Conservation (phyloP, 2,797 vertebrate species). For the Meda fulgida region DNA sequence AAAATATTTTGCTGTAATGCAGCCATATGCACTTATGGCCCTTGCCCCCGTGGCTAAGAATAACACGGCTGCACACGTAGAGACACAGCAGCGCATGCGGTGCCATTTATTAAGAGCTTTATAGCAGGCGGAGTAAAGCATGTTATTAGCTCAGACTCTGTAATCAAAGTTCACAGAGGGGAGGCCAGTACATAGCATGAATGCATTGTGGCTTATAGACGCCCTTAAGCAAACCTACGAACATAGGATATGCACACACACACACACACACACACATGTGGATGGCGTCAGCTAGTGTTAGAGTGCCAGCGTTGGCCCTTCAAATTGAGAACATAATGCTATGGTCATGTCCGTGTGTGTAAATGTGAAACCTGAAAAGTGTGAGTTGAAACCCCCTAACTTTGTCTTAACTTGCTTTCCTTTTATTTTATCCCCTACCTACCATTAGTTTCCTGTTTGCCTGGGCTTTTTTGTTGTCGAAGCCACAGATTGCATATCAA, state of each 20-base stretch:
- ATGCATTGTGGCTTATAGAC: constrained; percentile 43
- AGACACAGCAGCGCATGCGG: constrained; percentile 42
- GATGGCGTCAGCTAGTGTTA: constrained; percentile 38
- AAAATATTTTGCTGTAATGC: constrained; percentile 45
- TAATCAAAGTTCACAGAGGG: constrained; percentile 60
- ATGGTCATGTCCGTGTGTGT: constrained; percentile 22
- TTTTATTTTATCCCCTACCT: constrained; percentile 17
- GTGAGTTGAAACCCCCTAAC: constrained; percentile 22
- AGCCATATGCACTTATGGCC: constrained; percentile 35
- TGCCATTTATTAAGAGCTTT: constrained; percentile 53
- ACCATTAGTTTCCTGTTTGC: constrained; percentile 11
- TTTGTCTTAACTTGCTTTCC: constrained; percentile 22
- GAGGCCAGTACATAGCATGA: constrained; percentile 32
- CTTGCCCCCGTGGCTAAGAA: constrained; percentile 44
- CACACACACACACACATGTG: constrained; percentile 12
- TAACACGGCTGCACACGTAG: constrained; percentile 35
- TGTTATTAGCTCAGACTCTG: constrained; percentile 47
- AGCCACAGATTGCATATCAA: constrained; percentile 28
- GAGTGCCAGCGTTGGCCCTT: constrained; percentile 31
- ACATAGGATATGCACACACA: not conserved
- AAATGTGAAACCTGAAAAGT: constrained; percentile 20
- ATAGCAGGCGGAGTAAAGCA: constrained; percentile 36
- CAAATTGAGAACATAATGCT: constrained; percentile 1
- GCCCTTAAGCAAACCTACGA: constrained; percentile 38
- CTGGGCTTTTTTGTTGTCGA: not conserved